Conservation (phyloP, 2,113 vertebrate species). For the Scalopus aquaticus region DNA sequence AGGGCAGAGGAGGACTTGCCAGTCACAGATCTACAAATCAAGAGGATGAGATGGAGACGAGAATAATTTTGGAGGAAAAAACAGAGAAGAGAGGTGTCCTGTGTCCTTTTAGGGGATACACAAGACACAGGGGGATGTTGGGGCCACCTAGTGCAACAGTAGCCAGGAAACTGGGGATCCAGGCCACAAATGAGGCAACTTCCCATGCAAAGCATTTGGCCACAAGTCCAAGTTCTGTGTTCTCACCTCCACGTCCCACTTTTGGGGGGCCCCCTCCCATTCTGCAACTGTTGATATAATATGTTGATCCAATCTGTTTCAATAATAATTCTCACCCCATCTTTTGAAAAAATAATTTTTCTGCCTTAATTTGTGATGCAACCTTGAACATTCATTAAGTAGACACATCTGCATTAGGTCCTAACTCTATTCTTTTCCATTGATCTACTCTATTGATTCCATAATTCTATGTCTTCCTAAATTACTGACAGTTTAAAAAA, state of each 20-base stretch:
- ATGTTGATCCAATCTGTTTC: background rate
- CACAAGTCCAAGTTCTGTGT: background rate
- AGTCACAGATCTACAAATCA: background rate
- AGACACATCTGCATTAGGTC: background rate
- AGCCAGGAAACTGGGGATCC: background rate
- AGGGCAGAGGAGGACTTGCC: background rate
- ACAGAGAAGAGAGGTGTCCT: background rate
- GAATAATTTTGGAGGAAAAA: background rate
- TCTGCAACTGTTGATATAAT: fast-evolving
- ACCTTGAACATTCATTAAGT: background rate
- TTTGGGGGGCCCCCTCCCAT: background rate
- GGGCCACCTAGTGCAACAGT: fast-evolving
- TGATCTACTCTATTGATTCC: background rate
- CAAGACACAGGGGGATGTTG: fast-evolving
- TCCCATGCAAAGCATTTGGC: too few relatives aligned
- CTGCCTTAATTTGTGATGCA: background rate
- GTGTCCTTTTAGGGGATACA: too few relatives aligned
- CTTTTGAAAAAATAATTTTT: background rate
- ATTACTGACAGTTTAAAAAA: background rate
- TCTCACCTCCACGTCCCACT: background rate
- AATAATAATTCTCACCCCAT: background rate
- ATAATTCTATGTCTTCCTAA: background rate
- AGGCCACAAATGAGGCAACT: background rate
- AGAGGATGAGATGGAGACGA: background rate
- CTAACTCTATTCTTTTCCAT: background rate